phyloP scores from a whole-genome alignment of 2,797 vertebrate species.

The Betta splendens region DNA sequence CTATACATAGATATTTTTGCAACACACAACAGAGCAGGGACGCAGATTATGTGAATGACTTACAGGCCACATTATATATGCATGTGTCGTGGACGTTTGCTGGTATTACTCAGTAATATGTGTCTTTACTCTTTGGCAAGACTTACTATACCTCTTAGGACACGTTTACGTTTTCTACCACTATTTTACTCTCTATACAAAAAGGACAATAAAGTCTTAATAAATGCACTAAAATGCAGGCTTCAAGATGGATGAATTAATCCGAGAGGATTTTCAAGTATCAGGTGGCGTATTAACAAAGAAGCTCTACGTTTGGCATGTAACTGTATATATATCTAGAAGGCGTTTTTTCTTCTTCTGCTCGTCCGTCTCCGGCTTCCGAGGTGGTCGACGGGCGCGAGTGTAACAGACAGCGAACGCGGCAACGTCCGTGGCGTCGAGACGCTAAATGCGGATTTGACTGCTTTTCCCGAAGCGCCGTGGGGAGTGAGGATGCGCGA shows the following conservation, averaged over 20 bases:
- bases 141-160: slow-evolving; percentile 82
- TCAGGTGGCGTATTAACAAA: slow-evolving; percentile 66
- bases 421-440: slow-evolving; percentile 12
- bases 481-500: slow-evolving; percentile 15
- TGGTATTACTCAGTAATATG: slow-evolving; percentile 83
- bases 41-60: slow-evolving; percentile 54
- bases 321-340: slow-evolving; percentile 60
- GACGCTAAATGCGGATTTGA: slow-evolving; percentile 37
- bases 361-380: slow-evolving; percentile 29
- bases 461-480: slow-evolving; percentile 16
- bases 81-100: slow-evolving; percentile 77
- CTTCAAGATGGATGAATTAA: slow-evolving; percentile 64
- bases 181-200: slow-evolving; percentile 31
- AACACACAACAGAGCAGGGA: slow-evolving; percentile 52
- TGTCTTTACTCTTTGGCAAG: slow-evolving; percentile 93
- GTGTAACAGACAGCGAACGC: slow-evolving; percentile 22
- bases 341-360: slow-evolving; percentile 53
- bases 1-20: slow-evolving; percentile 51
- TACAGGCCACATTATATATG: slow-evolving; percentile 60
- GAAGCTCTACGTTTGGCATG: slow-evolving; percentile 72
- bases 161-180: slow-evolving; percentile 71
- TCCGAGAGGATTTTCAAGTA: slow-evolving; percentile 79
- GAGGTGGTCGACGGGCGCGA: slow-evolving; percentile 13
- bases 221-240: slow-evolving; percentile 78
- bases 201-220: slow-evolving; percentile 54